A percentile compares a stretch with the other conserved stretches of the same genome.
Conservation (phyloP, 2,797 vertebrate species). For the Diplodus puntazzo region DNA sequence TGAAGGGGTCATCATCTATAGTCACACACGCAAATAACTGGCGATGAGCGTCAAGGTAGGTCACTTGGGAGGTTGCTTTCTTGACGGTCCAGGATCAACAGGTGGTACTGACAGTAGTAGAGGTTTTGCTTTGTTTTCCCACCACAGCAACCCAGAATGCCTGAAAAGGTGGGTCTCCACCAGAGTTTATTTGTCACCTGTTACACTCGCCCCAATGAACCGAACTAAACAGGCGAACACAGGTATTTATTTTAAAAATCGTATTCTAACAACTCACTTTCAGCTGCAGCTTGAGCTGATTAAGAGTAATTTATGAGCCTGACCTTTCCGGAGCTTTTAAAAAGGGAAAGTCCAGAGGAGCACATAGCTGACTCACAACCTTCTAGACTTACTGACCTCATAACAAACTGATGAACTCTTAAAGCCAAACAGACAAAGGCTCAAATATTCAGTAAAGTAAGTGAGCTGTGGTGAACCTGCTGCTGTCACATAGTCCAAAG, state of each 20-base stretch:
- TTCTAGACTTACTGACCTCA: constrained; percentile 13
- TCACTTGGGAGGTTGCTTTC: too few species aligned
- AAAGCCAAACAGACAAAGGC: background rate
- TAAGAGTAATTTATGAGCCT: constrained; percentile 20
- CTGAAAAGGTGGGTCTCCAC: background rate
- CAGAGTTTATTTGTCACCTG: background rate
- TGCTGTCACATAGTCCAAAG: background rate
- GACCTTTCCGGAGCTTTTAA: constrained; percentile 25
- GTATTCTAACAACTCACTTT: background rate
- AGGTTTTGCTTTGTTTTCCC: background rate
- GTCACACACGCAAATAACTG: background rate
- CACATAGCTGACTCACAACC: constrained; percentile 7
- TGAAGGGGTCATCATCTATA: too few species aligned
- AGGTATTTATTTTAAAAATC: background rate
- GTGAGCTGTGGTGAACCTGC: background rate
- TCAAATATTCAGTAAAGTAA: background rate
- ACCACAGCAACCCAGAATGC: background rate
- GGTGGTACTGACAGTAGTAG: too few species aligned
- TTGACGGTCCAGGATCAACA: too few species aligned
- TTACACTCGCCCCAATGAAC: background rate
- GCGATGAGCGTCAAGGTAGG: too few species aligned
- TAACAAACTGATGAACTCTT: background rate
- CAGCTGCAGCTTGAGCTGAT: constrained; percentile 16
- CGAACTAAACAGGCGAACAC: background rate
- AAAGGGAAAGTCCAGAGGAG: constrained; percentile 4